phyloP scores from a whole-genome alignment of 2,888 invertebrate genomes.

The Caenorhabditis wallacei region DNA sequence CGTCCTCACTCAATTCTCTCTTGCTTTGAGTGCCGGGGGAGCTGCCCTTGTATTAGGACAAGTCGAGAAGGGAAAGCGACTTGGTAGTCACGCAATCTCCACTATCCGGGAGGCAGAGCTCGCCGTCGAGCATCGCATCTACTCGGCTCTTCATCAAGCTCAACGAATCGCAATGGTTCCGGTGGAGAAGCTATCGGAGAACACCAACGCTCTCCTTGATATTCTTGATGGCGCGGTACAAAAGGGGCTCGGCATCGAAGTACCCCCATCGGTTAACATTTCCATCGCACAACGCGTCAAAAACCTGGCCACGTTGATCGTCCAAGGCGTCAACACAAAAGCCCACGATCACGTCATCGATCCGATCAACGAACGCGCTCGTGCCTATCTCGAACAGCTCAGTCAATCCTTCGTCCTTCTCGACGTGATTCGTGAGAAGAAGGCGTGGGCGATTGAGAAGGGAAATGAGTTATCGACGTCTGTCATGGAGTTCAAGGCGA shows the following conservation, averaged over 20 bases:
- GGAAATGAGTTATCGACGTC: slow-evolving; percentile 64
- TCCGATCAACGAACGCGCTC: slow-evolving; percentile 66
- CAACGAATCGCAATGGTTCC: slow-evolving; percentile 71
- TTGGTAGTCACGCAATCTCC: slow-evolving; percentile 62
- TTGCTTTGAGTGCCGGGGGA: slow-evolving; percentile 68
- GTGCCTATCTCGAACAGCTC: slow-evolving; percentile 66
- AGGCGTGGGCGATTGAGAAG: slow-evolving; percentile 69
- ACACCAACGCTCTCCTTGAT: slow-evolving; percentile 67
- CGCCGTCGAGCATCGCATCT: slow-evolving; percentile 66
- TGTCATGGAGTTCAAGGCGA: slow-evolving; percentile 65
- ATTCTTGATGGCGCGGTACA: slow-evolving; percentile 66
- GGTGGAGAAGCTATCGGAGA: slow-evolving; percentile 66
- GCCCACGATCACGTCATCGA: slow-evolving; percentile 72
- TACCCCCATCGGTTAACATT: slow-evolving; percentile 39
- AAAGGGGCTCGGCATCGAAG: slow-evolving; percentile 58
- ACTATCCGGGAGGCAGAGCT: slow-evolving; percentile 58
- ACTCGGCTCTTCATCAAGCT: slow-evolving; percentile 62
- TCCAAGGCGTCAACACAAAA: slow-evolving; percentile 55
- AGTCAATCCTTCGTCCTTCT: slow-evolving; percentile 64
- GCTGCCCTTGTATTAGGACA: slow-evolving; percentile 66
- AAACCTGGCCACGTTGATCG: slow-evolving; percentile 65
- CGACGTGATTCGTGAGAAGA: slow-evolving; percentile 67
- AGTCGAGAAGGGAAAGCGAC: slow-evolving; percentile 55
- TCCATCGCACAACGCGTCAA: slow-evolving; percentile 63
- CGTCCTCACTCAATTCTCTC: slow-evolving; percentile 69